Base-by-base conservation (phyloP, 2,797 vertebrate species). In the Ciconia nigra region DNA sequence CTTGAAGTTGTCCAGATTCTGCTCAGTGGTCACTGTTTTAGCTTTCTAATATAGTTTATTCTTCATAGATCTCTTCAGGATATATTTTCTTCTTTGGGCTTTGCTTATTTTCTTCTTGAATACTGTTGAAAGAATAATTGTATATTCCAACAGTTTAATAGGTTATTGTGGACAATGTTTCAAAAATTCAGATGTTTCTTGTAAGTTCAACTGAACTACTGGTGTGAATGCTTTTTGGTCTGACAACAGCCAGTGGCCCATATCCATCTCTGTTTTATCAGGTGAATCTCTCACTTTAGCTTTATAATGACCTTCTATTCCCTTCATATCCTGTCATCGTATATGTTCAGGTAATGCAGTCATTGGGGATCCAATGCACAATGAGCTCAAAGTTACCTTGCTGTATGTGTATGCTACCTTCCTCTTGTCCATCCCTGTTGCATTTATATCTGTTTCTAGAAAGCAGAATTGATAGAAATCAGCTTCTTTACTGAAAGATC, bases 331-430 rank as follows among this genome's bases (percentile, higher is more conserved):
- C 33, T 83, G 15, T 83, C 86, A 33, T 42, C 37, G 28, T 20
- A 1, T 22, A 9, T 25, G 29, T 81, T 83, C 78, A 51, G 49
- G 15, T n/a, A 33, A 62, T 42, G 29, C 24, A 67, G 24, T 21
- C 25, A 12, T 20, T 55, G 4, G 24, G 16, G 20, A 52, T 51
- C 28, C 12, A 51, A 51, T 62, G 15, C 31, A 76, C 0, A 0
- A 52, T 59, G n/a, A 83, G 13, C 29, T 71, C 33, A 22, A 26
- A 28, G 15, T 83, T 57, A 19, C 10, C 16, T 79, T 51, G 39
- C 26, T 85, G 0, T 28, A 9, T 46, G 24, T 73, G 24, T 55
- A 1, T 47, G 16, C 44, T 76, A 5, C 59, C 67, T 54, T 87
- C 29, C 25, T 49, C 35, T 54, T 59, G 26, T 54, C 83, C 39